phyloP scores from a whole-genome alignment of 2,888 invertebrate genomes.

The Pristionchus exspectatus region DNA sequence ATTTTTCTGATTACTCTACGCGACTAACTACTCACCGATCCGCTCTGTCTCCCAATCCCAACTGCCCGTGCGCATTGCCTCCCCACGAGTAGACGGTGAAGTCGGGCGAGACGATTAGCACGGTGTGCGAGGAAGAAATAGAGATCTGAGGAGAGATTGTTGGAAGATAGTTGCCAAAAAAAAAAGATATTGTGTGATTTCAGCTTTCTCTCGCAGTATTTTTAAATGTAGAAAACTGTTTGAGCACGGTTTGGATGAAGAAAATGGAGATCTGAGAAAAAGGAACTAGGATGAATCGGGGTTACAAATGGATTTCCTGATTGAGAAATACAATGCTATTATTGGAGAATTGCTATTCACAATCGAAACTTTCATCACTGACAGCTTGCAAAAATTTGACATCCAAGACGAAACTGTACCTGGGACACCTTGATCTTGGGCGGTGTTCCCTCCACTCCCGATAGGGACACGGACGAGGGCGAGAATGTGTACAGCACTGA shows the following conservation, averaged over 20 bases:
- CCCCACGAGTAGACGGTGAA: slow-evolving; percentile 86
- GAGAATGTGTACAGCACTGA: slow-evolving; percentile 75
- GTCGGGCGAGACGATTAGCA: slow-evolving; percentile 82
- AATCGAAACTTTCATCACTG: too few species aligned
- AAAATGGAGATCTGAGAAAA: slow-evolving; percentile 81
- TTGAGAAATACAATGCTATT: too few species aligned
- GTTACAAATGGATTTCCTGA: too few species aligned
- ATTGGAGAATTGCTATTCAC: too few species aligned
- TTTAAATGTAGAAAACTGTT: too few species aligned
- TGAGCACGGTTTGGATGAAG: too few species aligned
- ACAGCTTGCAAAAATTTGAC: neutral
- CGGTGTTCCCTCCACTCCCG: slow-evolving; percentile 80
- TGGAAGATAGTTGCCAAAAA: too few species aligned
- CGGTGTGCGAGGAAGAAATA: slow-evolving; percentile 83
- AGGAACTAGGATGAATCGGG: neutral
- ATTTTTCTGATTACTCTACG: too few species aligned
- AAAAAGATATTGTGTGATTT: too few species aligned
- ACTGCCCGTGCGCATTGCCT: slow-evolving; percentile 84
- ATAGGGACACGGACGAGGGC: slow-evolving; percentile 64
- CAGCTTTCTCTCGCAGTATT: too few species aligned
- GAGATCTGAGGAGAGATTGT: slow-evolving; percentile 82
- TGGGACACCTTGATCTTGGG: slow-evolving; percentile 82
- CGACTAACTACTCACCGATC: slow-evolving; percentile 17
- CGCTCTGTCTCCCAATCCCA: slow-evolving; percentile 82
- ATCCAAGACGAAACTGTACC: slow-evolving; percentile 68